These are phyloP conservation scores for Flexamia atlantica DNA, from an alignment of 2,888 invertebrate species.

Conservation along the genomic window DNA sequence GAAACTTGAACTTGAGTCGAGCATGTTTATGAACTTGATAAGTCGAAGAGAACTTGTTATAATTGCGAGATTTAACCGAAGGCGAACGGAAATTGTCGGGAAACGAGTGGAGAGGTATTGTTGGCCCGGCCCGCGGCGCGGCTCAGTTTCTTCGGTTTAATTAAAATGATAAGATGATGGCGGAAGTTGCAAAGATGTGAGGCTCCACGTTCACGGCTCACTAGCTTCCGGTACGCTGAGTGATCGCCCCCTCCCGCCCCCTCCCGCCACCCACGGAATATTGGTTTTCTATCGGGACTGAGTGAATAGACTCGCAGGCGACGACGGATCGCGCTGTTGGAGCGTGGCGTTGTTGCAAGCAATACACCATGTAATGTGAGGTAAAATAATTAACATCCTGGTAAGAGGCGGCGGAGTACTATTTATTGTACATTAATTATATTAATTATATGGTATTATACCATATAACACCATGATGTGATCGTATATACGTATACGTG, in stretches of 20 bases:
- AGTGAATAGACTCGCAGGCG: conserved; percentile 13
- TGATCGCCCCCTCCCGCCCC: conserved; percentile 57
- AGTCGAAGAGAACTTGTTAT: conserved; percentile 24
- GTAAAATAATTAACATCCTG: too few relatives aligned
- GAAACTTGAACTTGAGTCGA: conserved; percentile 5
- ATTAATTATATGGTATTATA: too few relatives aligned
- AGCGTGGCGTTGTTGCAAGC: too few relatives aligned
- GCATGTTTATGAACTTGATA: conserved; percentile 7
- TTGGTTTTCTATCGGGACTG: conserved; percentile 61
- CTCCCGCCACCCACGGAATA: conserved; percentile 41
- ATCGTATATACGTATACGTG: too few relatives aligned
- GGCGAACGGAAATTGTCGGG: conserved; percentile 52
- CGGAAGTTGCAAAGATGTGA: conserved; percentile 46
- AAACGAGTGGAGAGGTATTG: conserved; percentile 41
- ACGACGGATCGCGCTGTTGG: not conserved
- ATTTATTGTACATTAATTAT: too few relatives aligned
- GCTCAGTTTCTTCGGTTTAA: conserved; percentile 52
- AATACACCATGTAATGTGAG: too few relatives aligned
- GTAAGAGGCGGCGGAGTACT: too few relatives aligned
- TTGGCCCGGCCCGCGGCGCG: not conserved
- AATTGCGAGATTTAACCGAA: conserved; percentile 11
- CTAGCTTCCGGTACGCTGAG: conserved; percentile 61
- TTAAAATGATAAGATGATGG: conserved; percentile 56
- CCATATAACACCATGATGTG: too few relatives aligned
- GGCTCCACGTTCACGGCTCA: conserved; percentile 60